A percentile compares a stretch with the other conserved stretches of the same genome.
Evolutionary conservation across 2,797 vertebrate genomes (phyloP).

Genomic region (Podarcis siculus): DNA sequence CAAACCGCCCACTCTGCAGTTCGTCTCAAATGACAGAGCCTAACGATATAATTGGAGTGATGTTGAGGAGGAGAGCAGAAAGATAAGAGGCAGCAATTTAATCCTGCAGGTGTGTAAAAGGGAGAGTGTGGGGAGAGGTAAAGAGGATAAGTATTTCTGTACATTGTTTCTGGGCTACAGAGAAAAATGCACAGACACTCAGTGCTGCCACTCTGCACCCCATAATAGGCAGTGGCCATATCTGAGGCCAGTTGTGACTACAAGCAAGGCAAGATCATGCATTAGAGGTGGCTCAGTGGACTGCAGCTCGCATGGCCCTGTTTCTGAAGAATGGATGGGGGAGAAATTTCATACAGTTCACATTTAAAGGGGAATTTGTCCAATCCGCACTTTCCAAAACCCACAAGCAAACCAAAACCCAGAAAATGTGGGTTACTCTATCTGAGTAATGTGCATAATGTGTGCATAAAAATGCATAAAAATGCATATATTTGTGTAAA

Average conservation of each 20-base stretch:
- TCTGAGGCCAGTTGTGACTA: not conserved
- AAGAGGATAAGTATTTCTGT: not conserved
- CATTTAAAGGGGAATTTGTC: no score
- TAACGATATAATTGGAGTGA: conserved; percentile 27
- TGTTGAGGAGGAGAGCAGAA: conserved; percentile 16
- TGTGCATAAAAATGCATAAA: no score
- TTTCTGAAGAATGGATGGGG: not conserved
- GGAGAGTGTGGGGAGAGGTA: not conserved
- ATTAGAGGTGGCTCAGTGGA: not conserved
- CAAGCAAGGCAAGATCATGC: not conserved
- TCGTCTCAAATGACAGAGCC: conserved; percentile 50
- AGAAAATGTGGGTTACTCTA: no score
- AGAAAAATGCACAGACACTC: not conserved
- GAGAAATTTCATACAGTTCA: no score
- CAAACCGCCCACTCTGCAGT: conserved; percentile 53
- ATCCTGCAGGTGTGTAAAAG: conserved; percentile 57
- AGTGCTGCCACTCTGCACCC: no score
- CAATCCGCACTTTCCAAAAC: no score
- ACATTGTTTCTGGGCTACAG: not conserved
- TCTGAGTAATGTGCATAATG: no score
- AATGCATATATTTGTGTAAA: no score
- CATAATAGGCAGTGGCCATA: not conserved
- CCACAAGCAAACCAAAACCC: no score
- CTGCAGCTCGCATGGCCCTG: not conserved
- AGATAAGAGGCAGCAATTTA: conserved; percentile 24